These are phyloP conservation scores for Aplysina aerophoba DNA, from an alignment of 37 sponge, comb jelly and placozoan genomes.

Conservation along the genomic window DNA sequence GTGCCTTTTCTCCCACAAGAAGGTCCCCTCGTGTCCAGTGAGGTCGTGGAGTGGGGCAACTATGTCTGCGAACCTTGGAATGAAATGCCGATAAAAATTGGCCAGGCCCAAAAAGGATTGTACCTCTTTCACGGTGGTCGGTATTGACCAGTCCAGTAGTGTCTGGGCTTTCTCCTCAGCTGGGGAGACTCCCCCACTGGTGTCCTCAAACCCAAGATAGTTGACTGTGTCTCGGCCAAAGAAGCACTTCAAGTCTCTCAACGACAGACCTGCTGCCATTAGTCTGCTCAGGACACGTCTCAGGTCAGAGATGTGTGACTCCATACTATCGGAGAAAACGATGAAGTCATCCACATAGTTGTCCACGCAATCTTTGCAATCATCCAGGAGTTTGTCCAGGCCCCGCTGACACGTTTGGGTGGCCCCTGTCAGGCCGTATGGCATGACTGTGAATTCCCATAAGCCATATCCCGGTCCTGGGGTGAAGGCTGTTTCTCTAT, in stretches of 20 bases:
- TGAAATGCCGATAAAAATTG: slow-evolving; percentile 6
- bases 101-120: slow-evolving; percentile 26
- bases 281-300: slow-evolving; percentile 12
- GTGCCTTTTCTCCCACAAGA: slow-evolving; percentile 4
- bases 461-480: slow-evolving; percentile 40
- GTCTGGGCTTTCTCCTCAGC: not conserved
- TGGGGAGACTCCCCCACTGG: slow-evolving; percentile 6
- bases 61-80: slow-evolving; percentile 10
- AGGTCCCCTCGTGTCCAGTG: not conserved
- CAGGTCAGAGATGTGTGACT: slow-evolving; percentile 29
- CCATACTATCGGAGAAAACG: slow-evolving; percentile 23
- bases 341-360: slow-evolving; percentile 36
- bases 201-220: slow-evolving; percentile 16
- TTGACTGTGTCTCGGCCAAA: not conserved
- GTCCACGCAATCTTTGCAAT: slow-evolving; percentile 27
- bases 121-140: not conserved
- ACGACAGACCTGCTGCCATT: slow-evolving; percentile 17
- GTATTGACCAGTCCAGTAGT: not conserved
- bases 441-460: slow-evolving; percentile 35
- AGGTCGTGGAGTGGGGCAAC: slow-evolving; percentile 10
- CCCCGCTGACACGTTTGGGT: slow-evolving; percentile 30
- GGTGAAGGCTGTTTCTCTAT: slow-evolving; percentile 33
- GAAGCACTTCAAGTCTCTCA: slow-evolving; percentile 22
- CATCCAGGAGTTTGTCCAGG: slow-evolving; percentile 4
- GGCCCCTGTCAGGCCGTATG: slow-evolving; percentile 27